Conservation (phyloP, 1,140 invertebrate species). For the Bombus ignitus region DNA sequence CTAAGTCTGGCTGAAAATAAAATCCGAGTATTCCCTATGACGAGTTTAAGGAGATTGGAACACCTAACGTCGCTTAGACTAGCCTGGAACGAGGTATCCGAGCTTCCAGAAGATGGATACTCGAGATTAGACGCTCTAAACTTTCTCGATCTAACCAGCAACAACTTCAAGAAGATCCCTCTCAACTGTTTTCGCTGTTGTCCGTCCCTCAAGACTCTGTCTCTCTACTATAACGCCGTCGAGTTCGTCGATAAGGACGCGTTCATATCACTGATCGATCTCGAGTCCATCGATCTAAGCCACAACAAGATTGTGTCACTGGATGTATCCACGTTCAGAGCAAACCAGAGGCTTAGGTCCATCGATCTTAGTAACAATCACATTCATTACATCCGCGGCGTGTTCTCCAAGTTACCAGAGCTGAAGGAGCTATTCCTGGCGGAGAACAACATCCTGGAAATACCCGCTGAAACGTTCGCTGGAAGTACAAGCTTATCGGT, state of each 20-base stretch:
- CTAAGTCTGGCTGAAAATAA: slow-evolving; percentile 94
- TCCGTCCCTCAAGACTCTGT: slow-evolving; percentile 90
- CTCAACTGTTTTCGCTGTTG: slow-evolving; percentile 91
- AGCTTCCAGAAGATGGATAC: slow-evolving; percentile 88
- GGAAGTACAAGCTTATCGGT: slow-evolving; percentile 90
- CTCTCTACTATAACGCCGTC: slow-evolving; percentile 92
- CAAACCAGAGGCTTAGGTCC: slow-evolving; percentile 89
- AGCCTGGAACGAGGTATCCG: slow-evolving; percentile 92
- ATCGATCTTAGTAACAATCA: slow-evolving; percentile 95
- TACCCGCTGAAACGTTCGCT: slow-evolving; percentile 91
- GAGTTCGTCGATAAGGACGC: slow-evolving; percentile 89
- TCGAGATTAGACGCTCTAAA: slow-evolving; percentile 88
- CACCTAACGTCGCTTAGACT: slow-evolving; percentile 89
- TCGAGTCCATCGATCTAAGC: slow-evolving; percentile 93
- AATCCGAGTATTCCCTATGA: slow-evolving; percentile 90
- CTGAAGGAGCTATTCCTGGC: slow-evolving; percentile 92
- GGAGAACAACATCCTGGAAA: slow-evolving; percentile 94
- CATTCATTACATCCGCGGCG: slow-evolving; percentile 91
- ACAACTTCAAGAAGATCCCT: slow-evolving; percentile 90
- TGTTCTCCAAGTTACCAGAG: slow-evolving; percentile 91
- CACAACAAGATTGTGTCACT: slow-evolving; percentile 92
- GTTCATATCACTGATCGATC: slow-evolving; percentile 87
- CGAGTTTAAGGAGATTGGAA: slow-evolving; percentile 89
- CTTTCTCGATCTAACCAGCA: slow-evolving; percentile 93
- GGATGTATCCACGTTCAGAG: slow-evolving; percentile 88